phyloP scores from a whole-genome alignment of 2,888 invertebrate genomes.

The Drosophila limbata region DNA sequence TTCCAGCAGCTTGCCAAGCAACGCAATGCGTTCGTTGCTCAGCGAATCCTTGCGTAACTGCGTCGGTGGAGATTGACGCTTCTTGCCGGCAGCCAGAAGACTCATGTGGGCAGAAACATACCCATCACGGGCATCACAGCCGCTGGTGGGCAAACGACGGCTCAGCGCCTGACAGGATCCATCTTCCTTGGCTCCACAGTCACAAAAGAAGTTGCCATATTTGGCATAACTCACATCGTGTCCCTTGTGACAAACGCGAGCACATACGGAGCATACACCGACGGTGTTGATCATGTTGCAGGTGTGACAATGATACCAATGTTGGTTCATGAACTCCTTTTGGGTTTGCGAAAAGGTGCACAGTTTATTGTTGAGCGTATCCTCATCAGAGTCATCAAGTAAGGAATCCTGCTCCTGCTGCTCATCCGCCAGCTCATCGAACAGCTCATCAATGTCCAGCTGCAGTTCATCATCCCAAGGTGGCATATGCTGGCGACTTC shows the following conservation, averaged over 20 bases:
- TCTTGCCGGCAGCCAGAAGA: slow-evolving; percentile 86
- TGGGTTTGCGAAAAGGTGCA: slow-evolving; percentile 99
- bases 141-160: slow-evolving; percentile 71
- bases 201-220: slow-evolving; percentile 99
- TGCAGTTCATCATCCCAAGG: slow-evolving; percentile 93
- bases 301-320: slow-evolving; percentile 99
- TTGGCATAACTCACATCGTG: slow-evolving; percentile 99
- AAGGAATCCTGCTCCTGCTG: slow-evolving; percentile 97
- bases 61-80: slow-evolving; percentile 82
- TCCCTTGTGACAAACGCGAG: slow-evolving; percentile 97
- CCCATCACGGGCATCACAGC: slow-evolving; percentile 48
- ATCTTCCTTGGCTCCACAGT: slow-evolving; percentile 98
- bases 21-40: slow-evolving; percentile 77
- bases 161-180: slow-evolving; percentile 89
- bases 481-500: slow-evolving; percentile 87
- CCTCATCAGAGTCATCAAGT: slow-evolving; percentile 89
- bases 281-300: slow-evolving; percentile 99
- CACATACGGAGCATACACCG: slow-evolving; percentile 99
- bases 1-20: slow-evolving; percentile 83
- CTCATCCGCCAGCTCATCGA: slow-evolving; percentile 94
- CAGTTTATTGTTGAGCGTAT: slow-evolving; percentile 88
- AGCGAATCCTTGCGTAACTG: slow-evolving; percentile 64
- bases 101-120: slow-evolving; percentile 65
- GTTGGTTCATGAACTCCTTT: slow-evolving; percentile 99
- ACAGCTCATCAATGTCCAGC: slow-evolving; percentile 91